phyloP scores from a whole-genome alignment of 2,888 invertebrate genomes.

The Hipparchia sbordonii region DNA sequence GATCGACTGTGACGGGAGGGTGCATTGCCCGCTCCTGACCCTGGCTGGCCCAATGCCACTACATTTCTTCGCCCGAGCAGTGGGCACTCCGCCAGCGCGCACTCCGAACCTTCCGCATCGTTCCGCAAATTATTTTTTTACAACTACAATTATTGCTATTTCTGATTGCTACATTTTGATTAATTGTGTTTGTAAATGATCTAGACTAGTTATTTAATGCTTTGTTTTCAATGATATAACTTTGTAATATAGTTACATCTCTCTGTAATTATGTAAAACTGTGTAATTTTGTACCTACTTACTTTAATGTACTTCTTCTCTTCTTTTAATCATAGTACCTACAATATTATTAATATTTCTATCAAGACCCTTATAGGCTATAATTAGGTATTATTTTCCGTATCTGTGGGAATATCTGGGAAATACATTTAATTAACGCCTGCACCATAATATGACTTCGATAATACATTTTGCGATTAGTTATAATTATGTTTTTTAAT shows the following conservation, averaged over 20 bases:
- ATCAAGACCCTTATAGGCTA: no score
- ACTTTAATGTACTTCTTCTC: no score
- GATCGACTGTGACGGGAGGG: conserved; percentile 58
- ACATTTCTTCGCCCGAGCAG: conserved; percentile 66
- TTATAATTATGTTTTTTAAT: no score
- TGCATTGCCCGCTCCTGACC: conserved; percentile 81
- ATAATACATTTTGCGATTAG: no score
- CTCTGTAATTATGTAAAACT: not conserved
- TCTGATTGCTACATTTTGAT: conserved; percentile 29
- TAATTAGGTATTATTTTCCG: no score
- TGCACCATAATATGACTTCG: no score
- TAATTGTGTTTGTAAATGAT: conserved; percentile 12
- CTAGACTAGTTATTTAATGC: not conserved
- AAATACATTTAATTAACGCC: no score
- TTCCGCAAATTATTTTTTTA: conserved; percentile 62
- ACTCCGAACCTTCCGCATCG: conserved; percentile 73
- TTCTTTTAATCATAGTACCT: no score
- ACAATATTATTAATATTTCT: no score
- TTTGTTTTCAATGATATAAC: not conserved
- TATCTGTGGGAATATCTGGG: no score
- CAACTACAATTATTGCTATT: conserved; percentile 52
- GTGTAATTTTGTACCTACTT: not conserved
- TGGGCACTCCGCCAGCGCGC: conserved; percentile 67
- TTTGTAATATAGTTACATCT: not conserved
- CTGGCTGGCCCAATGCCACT: conserved; percentile 82